Conservation (phyloP, 2,113 vertebrate species). For the Diadophis punctatus region DNA sequence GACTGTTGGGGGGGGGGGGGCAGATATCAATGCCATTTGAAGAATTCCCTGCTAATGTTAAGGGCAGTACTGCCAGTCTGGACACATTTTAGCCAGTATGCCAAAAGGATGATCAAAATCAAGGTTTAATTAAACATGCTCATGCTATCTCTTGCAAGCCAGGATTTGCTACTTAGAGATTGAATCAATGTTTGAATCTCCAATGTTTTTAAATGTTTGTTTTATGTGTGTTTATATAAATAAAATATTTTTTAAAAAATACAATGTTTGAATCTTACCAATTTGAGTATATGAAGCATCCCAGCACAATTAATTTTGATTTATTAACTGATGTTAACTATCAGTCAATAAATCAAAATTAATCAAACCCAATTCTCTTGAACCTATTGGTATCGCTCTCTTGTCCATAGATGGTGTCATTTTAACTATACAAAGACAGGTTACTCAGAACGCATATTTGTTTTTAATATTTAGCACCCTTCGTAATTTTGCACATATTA, state of each 20-base stretch:
- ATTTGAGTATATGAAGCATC: neutral
- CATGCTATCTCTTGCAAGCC: neutral
- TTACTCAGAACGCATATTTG: neutral
- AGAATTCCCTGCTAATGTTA: neutral
- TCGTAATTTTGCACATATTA: neutral
- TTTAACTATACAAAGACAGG: neutral
- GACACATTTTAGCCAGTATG: neutral
- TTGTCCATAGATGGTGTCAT: neutral
- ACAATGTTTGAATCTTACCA: neutral
- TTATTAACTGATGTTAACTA: neutral
- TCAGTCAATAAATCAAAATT: neutral
- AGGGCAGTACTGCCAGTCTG: neutral
- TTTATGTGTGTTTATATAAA: too few relatives aligned
- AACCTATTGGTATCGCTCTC: neutral
- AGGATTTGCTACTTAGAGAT: neutral
- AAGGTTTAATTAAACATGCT: neutral
- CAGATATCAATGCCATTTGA: neutral
- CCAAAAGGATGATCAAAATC: neutral
- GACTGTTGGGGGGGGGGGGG: too few relatives aligned
- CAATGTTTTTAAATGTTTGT: too few relatives aligned
- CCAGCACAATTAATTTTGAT: neutral
- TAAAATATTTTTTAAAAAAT: too few relatives aligned
- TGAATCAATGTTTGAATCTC: too few relatives aligned
- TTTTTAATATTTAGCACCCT: neutral
- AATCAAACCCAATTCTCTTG: neutral